Evolutionary conservation across 2,113 vertebrate genomes (phyloP), one percentile per base, ranked within the genome.

Genomic region (Calidris pugnax): DNA sequence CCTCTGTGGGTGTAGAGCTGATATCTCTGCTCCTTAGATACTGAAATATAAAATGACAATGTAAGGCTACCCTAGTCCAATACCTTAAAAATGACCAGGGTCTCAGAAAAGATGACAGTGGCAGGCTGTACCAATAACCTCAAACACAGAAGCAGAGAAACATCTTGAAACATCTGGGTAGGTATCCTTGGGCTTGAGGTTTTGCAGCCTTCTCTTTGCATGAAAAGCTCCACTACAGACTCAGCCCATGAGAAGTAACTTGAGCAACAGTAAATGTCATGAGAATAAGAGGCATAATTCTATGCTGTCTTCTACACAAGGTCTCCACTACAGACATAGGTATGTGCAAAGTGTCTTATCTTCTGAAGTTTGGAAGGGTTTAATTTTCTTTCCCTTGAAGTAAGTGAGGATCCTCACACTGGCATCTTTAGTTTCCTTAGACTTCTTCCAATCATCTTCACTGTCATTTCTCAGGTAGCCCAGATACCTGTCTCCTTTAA

Each of bases 1-100:
- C 2, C 14, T 14, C 37, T 24, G 17, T 47, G 56, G 39, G n/a
- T 0, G 0, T 53, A 39, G n/a, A 79, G 76, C 23, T 72, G 28
- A 43, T 82, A 7, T 83, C 74, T 73, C 53, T 83, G 33, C 21
- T 79, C 19, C 48, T 76, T 76, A 50, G 20, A 45, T 43, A 57
- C 53, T 55, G 59, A 86, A 66, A 80, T 24, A 71, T 12, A 48
- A 80, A 80, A 64, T 51, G 6, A 64, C 14, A 77, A n/a, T 32
- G 32, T 45, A 78, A 71, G 78, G 37, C 45, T 50, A 32, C 13
- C 7, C 3, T 28, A 18, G 6, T 83, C 53, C 37, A 74, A 71
- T 57, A 57, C 2, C 14, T 41, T 75, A n/a, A 67, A 78, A 56
- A 22, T 69, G 56, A 27, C 9, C 4, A 14, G 14, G 8, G 23